Percentiles rank a stretch among this genome's conserved stretches.
These are phyloP conservation scores for Lineus longissimus DNA, from an alignment of 1,140 invertebrate genomes.

Conservation along the genomic window DNA sequence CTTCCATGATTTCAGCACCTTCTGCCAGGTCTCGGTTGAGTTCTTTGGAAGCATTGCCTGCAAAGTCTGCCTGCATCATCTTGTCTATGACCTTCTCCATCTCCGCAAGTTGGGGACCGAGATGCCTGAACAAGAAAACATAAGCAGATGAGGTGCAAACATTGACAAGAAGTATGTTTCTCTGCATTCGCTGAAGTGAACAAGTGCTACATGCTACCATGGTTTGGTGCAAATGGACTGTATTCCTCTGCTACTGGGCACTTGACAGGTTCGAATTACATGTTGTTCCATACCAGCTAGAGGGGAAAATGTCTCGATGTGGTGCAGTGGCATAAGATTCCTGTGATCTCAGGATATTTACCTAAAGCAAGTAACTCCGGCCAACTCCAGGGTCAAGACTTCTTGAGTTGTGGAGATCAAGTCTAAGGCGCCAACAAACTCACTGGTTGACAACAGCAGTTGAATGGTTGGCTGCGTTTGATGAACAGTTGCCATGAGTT, in stretches of 20 bases:
- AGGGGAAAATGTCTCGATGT: too few species aligned
- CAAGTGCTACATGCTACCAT: too few species aligned
- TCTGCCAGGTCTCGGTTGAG: conserved; percentile 78
- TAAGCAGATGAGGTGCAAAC: too few species aligned
- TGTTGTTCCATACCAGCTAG: too few species aligned
- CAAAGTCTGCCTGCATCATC: conserved; percentile 94
- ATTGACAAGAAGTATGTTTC: too few species aligned
- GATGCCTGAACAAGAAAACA: conserved; percentile 65
- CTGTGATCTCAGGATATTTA: too few species aligned
- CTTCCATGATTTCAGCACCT: conserved; percentile 58
- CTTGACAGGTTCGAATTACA: too few species aligned
- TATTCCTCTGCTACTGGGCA: too few species aligned
- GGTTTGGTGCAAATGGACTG: too few species aligned
- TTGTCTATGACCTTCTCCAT: conserved; percentile 94
- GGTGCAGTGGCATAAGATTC: too few species aligned
- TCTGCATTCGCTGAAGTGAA: too few species aligned
- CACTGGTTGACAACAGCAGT: conserved; percentile 85
- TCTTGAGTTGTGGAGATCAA: conserved; percentile 95
- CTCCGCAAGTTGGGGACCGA: conserved; percentile 93
- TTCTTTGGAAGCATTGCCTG: conserved; percentile 84
- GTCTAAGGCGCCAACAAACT: conserved; percentile 96
- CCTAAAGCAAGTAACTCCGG: conserved; percentile 86
- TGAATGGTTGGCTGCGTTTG: conserved; percentile 98
- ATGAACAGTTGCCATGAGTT: conserved; percentile 90
- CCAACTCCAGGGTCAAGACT: conserved; percentile 81